Percentiles rank a stretch among this genome's conserved stretches.
Conservation (phyloP, 2,113 vertebrate genomes). For the Toxotes jaculatrix region DNA sequence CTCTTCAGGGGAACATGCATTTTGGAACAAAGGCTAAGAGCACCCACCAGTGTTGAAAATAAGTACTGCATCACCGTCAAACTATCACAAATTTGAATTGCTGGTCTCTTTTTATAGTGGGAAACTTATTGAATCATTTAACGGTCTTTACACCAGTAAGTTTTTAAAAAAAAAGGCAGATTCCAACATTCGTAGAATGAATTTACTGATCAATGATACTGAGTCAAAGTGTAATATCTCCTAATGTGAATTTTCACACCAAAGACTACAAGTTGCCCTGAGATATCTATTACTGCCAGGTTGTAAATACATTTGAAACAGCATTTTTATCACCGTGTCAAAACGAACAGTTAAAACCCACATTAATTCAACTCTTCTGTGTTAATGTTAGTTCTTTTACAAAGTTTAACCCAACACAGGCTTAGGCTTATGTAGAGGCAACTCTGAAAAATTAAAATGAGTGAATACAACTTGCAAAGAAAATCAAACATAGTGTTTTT, state of each 20-base stretch:
- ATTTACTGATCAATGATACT: neutral
- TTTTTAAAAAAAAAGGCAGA: neutral
- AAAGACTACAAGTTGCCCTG: conserved; percentile 2
- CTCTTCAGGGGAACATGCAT: neutral
- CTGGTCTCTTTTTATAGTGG: neutral
- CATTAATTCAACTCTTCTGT: neutral
- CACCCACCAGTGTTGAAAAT: conserved; percentile 63
- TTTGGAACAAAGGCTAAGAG: conserved; percentile 35
- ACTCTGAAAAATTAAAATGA: neutral
- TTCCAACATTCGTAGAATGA: neutral
- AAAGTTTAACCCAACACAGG: neutral
- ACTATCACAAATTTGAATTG: neutral
- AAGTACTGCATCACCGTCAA: conserved; percentile 27
- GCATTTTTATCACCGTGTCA: neutral
- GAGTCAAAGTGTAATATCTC: neutral
- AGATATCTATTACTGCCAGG: neutral
- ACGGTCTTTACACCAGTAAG: neutral
- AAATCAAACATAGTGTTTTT: neutral
- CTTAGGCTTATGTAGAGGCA: neutral
- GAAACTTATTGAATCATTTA: neutral
- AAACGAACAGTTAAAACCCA: neutral
- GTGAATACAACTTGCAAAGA: neutral
- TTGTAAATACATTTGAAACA: neutral
- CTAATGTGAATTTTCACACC: neutral
- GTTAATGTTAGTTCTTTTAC: conserved; percentile 3